Evolutionary conservation across 2,113 vertebrate species (phyloP), one percentile per base, ranked within the genome.

Genomic region (Oxyura jamaicensis): DNA sequence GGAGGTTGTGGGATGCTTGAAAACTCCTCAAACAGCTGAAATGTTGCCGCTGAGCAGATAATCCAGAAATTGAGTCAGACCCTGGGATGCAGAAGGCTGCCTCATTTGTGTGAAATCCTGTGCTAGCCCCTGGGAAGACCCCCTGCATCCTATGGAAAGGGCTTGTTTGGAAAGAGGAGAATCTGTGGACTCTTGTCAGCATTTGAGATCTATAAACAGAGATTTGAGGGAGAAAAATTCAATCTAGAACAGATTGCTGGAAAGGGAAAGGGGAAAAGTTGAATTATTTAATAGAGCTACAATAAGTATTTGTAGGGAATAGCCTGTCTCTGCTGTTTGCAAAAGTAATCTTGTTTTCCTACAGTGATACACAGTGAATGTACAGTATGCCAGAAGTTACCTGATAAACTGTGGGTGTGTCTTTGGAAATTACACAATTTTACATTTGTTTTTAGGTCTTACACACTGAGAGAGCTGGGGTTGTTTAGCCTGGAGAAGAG

Each of bases 131-230:
- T 68, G 48, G 73, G 71, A 96, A 84, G 26, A 82, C 5, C 20
- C 44, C 4, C 55, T 19, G 0, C 1, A 0, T 86, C 83, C 71
- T 48, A 62, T 1, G 5, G 80, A 68, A 95, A 72, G 52, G 76
- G 62, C 28, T 31, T 1, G 4, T 86, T 78, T 72, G 35, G 52
- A 84, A 69, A 84, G 42, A 95, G 60, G 67, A 94, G 50, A 82
- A 86, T 75, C 29, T 65, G 33, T 59, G 39, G 58, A 21, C 15
- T 93, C 29, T 4, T 69, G 21, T 66, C 68, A 71, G 59, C 59
- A 55, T 83, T 73, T 85, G 78, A 91, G 67, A 85, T 87, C 87
- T 91, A 73, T 80, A 85, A 94, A 80, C 28, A 66, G 79, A 88
- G 39, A 83, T 69, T 66, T 80, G 14, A 31, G 53, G 66, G 31